A percentile compares a stretch with the other conserved stretches of the same genome.
phyloP scores from a whole-genome alignment of 2,797 vertebrate species.

The Hafferia zeledoni region DNA sequence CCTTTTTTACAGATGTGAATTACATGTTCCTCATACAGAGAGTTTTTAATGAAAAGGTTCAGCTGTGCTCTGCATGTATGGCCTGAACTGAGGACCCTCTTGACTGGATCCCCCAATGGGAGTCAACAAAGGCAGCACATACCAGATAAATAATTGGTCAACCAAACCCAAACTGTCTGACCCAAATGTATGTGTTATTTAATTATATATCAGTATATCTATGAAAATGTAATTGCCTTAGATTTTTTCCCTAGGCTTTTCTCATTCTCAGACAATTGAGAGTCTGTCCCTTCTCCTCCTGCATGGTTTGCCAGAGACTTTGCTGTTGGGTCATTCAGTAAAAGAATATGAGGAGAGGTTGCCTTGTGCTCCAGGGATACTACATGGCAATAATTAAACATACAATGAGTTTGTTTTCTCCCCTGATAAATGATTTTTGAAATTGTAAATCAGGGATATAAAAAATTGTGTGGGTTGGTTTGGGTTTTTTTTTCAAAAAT shows the following conservation, averaged over 20 bases:
- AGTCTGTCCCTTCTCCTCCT: background rate
- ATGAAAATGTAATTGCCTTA: background rate
- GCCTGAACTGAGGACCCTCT: background rate
- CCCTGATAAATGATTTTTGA: background rate
- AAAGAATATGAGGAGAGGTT: background rate
- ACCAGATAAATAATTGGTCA: slow-evolving; percentile 7
- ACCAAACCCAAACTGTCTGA: slow-evolving; percentile 16
- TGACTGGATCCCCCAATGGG: background rate
- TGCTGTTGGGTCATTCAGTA: background rate
- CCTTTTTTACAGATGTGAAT: background rate
- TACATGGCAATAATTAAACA: background rate
- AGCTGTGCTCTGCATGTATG: background rate
- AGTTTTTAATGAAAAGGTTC: background rate
- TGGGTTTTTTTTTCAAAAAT: background rate
- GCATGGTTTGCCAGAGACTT: background rate
- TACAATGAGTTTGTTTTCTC: background rate
- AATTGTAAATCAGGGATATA: background rate
- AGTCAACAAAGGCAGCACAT: background rate
- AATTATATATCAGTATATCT: slow-evolving; percentile 10
- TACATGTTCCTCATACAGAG: background rate
- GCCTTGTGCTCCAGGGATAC: background rate
- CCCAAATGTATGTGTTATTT: slow-evolving; percentile 27
- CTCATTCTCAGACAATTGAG: background rate
- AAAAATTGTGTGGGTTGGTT: background rate
- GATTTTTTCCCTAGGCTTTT: background rate